A percentile compares a stretch with the other conserved stretches of the same genome.
phyloP scores from a whole-genome alignment of 2,888 invertebrate genomes.

The Acrobasis repandana region DNA sequence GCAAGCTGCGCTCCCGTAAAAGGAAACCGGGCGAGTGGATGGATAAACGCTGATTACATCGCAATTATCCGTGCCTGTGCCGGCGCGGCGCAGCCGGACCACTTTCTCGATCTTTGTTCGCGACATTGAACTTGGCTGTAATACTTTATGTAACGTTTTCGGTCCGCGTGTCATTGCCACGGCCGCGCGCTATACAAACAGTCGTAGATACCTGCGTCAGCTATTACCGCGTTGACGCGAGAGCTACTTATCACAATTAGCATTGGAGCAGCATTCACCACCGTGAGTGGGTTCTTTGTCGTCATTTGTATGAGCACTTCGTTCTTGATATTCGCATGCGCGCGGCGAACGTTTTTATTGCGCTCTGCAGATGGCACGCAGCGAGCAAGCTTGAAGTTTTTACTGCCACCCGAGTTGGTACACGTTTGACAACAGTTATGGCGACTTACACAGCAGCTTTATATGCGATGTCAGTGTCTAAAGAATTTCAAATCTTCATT shows the following conservation, averaged over 20 bases:
- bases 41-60: slow-evolving; percentile 79
- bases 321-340: slow-evolving; percentile 62
- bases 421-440: slow-evolving; percentile 53
- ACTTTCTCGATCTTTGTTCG: slow-evolving; percentile 80
- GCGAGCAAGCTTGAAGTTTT: slow-evolving; percentile 61
- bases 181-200: slow-evolving; percentile 51
- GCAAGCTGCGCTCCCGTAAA: slow-evolving; percentile 79
- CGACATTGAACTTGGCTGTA: slow-evolving; percentile 74
- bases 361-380: slow-evolving; percentile 63
- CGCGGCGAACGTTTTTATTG: slow-evolving; percentile 65
- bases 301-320: slow-evolving; percentile 52
- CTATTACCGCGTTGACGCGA: slow-evolving; percentile 40
- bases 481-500: slow-evolving; percentile 25
- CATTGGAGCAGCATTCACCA: slow-evolving; percentile 33
- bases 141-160: slow-evolving; percentile 67
- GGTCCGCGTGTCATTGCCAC: slow-evolving; percentile 64
- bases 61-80: slow-evolving; percentile 72
- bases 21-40: slow-evolving; percentile 74
- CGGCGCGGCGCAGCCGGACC: slow-evolving; percentile 67
- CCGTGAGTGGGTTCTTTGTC: slow-evolving; percentile 40
- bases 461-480: slow-evolving; percentile 29
- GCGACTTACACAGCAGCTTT: slow-evolving; percentile 49
- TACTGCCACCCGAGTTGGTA: slow-evolving; percentile 49
- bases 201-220: slow-evolving; percentile 54
- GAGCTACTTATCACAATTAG: slow-evolving; percentile 52